These are phyloP conservation scores for Meghimatium bilineatum DNA, from an alignment of 2,888 invertebrate species.

Conservation along the genomic window DNA sequence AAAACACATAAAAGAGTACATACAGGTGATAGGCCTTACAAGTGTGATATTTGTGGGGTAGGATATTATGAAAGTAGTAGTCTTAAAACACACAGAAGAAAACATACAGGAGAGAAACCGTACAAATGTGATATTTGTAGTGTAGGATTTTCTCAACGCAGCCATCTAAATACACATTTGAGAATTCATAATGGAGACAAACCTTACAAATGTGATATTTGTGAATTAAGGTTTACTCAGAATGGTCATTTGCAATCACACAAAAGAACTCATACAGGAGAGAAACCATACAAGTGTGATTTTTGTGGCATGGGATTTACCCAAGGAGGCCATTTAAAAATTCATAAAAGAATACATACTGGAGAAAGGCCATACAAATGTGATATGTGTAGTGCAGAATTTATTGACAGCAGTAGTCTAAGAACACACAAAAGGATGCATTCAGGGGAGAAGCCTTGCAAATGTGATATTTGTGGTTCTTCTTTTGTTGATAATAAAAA, in stretches of 20 bases:
- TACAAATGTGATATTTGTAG: constrained; percentile 8
- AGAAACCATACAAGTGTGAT: constrained; percentile 25
- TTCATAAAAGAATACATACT: background rate
- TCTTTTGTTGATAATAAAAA: background rate
- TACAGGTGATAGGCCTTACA: constrained; percentile 9
- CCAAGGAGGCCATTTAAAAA: background rate
- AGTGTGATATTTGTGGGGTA: constrained; percentile 14
- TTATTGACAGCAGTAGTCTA: constrained; percentile 6
- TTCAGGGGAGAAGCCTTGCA: constrained; percentile 2
- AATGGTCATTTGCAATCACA: background rate
- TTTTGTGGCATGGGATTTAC: constrained; percentile 6
- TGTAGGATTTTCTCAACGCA: background rate
- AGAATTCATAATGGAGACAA: constrained; percentile 14
- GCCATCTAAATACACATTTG: constrained; percentile 1
- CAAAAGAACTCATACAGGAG: constrained; percentile 14
- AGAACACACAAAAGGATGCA: background rate
- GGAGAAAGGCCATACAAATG: constrained; percentile 22
- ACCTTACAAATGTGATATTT: constrained; percentile 19
- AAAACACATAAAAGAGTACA: constrained; percentile 15
- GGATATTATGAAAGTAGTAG: background rate
- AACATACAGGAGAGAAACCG: constrained; percentile 18
- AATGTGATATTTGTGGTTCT: constrained; percentile 15
- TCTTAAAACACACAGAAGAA: constrained; percentile 10
- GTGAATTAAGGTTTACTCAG: background rate
- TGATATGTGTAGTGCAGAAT: background rate